These are phyloP conservation scores for Cryptocephalus moraei DNA, from an alignment of 2,888 invertebrate species.

Conservation along the genomic window DNA sequence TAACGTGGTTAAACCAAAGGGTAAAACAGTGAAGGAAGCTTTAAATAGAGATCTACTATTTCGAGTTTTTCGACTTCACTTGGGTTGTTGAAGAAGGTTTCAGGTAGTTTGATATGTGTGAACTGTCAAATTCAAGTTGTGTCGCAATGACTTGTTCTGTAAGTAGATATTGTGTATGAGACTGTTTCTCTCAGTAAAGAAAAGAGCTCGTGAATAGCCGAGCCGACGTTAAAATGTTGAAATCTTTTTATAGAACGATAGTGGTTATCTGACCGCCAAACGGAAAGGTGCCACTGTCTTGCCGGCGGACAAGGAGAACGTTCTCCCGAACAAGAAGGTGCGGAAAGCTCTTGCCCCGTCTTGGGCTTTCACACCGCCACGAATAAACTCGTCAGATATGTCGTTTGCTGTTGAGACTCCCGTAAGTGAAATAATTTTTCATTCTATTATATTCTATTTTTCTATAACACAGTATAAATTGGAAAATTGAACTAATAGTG, in stretches of 20 bases:
- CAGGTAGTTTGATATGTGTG: no score
- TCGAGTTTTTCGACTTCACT: no score
- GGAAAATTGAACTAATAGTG: no score
- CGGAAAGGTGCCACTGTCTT: slow-evolving; percentile 33
- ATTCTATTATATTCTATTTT: no score
- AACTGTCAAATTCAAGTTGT: no score
- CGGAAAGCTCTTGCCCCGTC: slow-evolving; percentile 71
- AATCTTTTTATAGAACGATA: slow-evolving; percentile 41
- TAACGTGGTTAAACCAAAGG: slow-evolving; percentile 13
- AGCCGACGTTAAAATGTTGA: background rate
- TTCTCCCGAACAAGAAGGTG: slow-evolving; percentile 60
- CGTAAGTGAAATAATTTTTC: slow-evolving; percentile 39
- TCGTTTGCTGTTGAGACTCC: slow-evolving; percentile 70
- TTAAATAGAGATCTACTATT: no score
- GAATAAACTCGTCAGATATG: slow-evolving; percentile 43
- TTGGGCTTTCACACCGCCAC: slow-evolving; percentile 48
- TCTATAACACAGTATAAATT: no score
- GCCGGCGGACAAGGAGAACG: slow-evolving; percentile 55
- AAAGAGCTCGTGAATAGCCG: no score
- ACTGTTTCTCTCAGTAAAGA: no score
- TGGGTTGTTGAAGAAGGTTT: no score
- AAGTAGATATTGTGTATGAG: no score
- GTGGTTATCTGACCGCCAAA: slow-evolving; percentile 45
- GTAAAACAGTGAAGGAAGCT: background rate
- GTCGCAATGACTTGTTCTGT: no score